Evolutionary conservation across 1,140 invertebrate species (phyloP).

Genomic region (Brachystomella parvula): DNA sequence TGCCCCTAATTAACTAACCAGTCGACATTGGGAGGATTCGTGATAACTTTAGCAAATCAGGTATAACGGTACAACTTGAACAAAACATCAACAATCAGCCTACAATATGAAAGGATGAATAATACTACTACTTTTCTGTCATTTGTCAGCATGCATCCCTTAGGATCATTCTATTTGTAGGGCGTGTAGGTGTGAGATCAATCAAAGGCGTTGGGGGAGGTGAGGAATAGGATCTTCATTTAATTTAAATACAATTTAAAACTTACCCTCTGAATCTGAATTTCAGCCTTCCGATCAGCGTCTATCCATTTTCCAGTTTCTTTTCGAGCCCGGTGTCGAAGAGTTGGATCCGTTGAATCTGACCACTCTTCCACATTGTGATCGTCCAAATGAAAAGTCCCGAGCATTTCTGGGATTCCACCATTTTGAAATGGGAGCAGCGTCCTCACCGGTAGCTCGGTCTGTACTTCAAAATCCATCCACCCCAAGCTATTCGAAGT

Average conservation of each 20-base stretch:
- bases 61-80: background rate
- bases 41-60: no score
- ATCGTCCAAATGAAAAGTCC: slow-evolving; percentile 34
- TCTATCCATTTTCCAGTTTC: slow-evolving; percentile 37
- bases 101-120: background rate
- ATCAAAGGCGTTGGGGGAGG: no score
- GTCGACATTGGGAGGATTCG: no score
- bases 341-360: slow-evolving; percentile 23
- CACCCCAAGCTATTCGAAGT: no score
- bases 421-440: slow-evolving; percentile 11
- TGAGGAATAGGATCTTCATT: background rate
- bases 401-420: slow-evolving; percentile 30
- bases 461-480: no score
- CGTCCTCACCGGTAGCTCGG: background rate
- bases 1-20: no score
- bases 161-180: background rate
- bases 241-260: background rate
- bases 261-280: slow-evolving; percentile 36
- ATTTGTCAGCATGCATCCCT: no score
- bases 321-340: slow-evolving; percentile 30
- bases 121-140: no score
- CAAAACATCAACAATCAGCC: background rate
- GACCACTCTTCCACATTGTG: slow-evolving; percentile 38
- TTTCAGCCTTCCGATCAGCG: slow-evolving; percentile 32
- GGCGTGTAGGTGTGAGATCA: background rate